phyloP scores from a whole-genome alignment of 2,113 vertebrate species.

The Ochotona curzoniae region DNA sequence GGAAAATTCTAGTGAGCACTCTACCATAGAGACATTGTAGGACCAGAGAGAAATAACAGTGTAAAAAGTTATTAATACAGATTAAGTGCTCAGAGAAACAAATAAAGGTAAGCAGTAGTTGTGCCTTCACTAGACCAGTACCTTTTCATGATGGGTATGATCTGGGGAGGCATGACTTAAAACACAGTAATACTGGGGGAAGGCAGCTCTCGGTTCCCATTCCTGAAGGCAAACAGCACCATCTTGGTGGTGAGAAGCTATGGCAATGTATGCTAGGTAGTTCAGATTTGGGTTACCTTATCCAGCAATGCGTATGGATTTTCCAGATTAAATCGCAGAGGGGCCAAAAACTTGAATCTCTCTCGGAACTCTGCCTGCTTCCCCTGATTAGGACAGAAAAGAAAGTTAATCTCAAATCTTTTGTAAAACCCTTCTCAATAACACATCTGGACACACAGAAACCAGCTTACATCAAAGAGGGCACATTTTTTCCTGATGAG shows the following conservation, averaged over 20 bases:
- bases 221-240: constrained; percentile 15
- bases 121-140: not conserved
- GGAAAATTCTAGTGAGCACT: not conserved
- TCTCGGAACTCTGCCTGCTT: constrained; percentile 90
- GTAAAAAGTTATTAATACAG: not conserved
- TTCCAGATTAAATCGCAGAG: constrained; percentile 84
- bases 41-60: not conserved
- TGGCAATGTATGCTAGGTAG: not conserved
- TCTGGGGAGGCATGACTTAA: constrained; percentile 9
- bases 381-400: constrained; percentile 78
- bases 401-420: not conserved
- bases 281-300: constrained; percentile 81
- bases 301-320: constrained; percentile 86
- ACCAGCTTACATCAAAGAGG: constrained; percentile 85
- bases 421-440: constrained; percentile 1
- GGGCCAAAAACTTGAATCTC: constrained; percentile 85
- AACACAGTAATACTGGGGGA: not conserved
- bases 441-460: not conserved
- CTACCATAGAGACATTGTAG: not conserved
- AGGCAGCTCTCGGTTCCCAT: not conserved
- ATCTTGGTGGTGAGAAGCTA: not conserved
- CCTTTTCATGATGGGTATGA: not conserved
- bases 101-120: not conserved
- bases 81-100: not conserved
- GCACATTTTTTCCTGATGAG: constrained; percentile 86